Evolutionary conservation across 1,140 invertebrate species (phyloP).

Genomic region (Drosophila lacteicornis): DNA sequence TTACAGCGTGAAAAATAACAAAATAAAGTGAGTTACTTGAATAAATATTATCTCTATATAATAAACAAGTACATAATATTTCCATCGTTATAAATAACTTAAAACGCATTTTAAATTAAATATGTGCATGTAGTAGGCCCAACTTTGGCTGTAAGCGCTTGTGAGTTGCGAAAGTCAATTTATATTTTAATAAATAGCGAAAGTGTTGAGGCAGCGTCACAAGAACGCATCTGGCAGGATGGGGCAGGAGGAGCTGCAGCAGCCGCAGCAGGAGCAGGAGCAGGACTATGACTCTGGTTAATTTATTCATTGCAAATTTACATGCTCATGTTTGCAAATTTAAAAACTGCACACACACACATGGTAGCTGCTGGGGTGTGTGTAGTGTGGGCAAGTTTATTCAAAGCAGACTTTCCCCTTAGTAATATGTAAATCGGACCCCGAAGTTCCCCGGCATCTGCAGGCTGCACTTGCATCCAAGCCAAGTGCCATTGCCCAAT

Average conservation of each 20-base stretch:
- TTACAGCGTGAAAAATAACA: no score
- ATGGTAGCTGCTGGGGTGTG: neutral
- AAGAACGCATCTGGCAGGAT: slow-evolving; percentile 27
- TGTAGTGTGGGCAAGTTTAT: slow-evolving; percentile 58
- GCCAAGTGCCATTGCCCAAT: slow-evolving; percentile 27
- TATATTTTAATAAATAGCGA: slow-evolving; percentile 76
- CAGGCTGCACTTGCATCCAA: slow-evolving; percentile 42
- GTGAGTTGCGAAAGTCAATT: slow-evolving; percentile 57
- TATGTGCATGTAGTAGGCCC: slow-evolving; percentile 3
- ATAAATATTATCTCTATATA: no score
- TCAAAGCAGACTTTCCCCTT: slow-evolving; percentile 74
- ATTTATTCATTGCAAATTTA: slow-evolving; percentile 83
- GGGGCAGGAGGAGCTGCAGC: neutral
- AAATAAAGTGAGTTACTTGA: no score
- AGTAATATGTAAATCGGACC: slow-evolving; percentile 77
- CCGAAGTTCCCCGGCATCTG: slow-evolving; percentile 31
- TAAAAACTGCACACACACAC: slow-evolving; percentile 68
- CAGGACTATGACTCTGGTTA: slow-evolving; percentile 59
- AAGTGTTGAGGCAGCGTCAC: slow-evolving; percentile 65
- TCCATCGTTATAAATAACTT: no score
- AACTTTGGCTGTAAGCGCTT: slow-evolving; percentile 8
- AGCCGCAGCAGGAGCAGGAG: neutral
- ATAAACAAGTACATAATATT: no score
- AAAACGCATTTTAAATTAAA: neutral
- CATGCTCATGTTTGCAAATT: slow-evolving; percentile 82